Base-by-base conservation (phyloP, 2,797 vertebrate species). In the Sternarchorhynchus goeldii region DNA sequence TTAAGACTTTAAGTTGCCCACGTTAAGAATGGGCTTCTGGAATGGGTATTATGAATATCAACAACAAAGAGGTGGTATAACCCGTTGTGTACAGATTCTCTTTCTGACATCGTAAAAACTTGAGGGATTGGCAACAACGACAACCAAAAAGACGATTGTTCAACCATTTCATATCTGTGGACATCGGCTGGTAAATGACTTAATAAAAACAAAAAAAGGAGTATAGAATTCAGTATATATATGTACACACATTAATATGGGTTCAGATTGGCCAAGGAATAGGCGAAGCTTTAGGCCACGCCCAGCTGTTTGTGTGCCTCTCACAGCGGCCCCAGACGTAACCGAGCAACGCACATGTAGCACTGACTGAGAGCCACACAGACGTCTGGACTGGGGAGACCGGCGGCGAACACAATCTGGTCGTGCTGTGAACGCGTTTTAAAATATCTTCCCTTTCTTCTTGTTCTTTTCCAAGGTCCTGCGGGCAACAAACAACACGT, bases 381-480 rank as follows among this genome's bases (percentile, higher is more conserved):
- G 92, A 91, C 92, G 92, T 90, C 93, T 94, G 94, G 94, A 93
- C 94, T 94, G 92, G 92, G 93, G 94, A 91, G 92, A 93, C 81
- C 95, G 95, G 95, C 94, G 95, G 95, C 92, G 92, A 90, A 93
- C 93, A 90, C 76, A 89, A 86, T 69, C 90, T 80, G 92, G 89
- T 91, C 91, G 91, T 93, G 90, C 90, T 86, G 85, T 80, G 81
- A 88, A 87, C 78, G 81, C 45, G 86, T 79, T 91, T 94, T 96
- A 99, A 92, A 99, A 98, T 92, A 99, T 99, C 93, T 98, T 99
- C 89, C 97, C 97, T 95, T 99, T 99, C 94, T 99, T 99, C 95
- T 96, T 97, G 91, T 99, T 99, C 93, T 99, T 99, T 92, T 99
- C 97, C 96, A 99, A 94, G 92, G 96, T 99, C 90, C 97, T 99